These are phyloP conservation scores for Ametastegia equiseti DNA, from an alignment of 2,888 invertebrate species.

Conservation along the genomic window DNA sequence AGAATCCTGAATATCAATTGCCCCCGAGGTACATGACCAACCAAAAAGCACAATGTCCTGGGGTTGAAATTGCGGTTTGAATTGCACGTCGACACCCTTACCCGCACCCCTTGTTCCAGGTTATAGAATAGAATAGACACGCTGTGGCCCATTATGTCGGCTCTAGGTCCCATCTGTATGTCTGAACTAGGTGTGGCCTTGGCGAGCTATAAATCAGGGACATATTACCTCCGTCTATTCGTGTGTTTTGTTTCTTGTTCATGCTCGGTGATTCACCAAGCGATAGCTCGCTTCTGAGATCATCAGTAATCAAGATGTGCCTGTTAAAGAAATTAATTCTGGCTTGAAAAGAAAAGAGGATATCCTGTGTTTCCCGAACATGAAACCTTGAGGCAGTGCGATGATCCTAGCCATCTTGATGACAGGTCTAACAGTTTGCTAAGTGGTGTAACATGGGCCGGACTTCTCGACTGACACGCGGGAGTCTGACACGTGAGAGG, in stretches of 20 bases:
- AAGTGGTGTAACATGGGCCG: conserved; percentile 51
- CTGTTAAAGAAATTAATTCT: neutral
- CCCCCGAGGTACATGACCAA: neutral
- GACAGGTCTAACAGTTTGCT: conserved; percentile 53
- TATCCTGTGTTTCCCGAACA: neutral
- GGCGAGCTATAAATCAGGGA: conserved; percentile 67
- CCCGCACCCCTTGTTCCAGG: conserved; percentile 40
- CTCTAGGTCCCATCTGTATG: conserved; percentile 73
- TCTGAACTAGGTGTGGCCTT: conserved; percentile 14
- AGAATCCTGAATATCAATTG: neutral
- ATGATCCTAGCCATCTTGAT: neutral
- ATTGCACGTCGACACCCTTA: conserved; percentile 56
- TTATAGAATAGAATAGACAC: conserved; percentile 61
- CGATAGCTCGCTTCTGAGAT: no score
- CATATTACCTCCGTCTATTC: neutral
- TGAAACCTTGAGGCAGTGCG: neutral
- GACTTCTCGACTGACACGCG: conserved; percentile 45
- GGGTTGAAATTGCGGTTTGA: conserved; percentile 15
- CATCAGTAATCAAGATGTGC: neutral
- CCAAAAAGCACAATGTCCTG: neutral
- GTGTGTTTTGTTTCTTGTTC: neutral
- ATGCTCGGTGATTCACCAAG: no score
- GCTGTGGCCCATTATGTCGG: conserved; percentile 73
- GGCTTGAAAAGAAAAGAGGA: neutral
- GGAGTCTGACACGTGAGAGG: conserved; percentile 43